Evolutionary conservation across 1,140 invertebrate species (phyloP).

Genomic region (Microvelia longipes): DNA sequence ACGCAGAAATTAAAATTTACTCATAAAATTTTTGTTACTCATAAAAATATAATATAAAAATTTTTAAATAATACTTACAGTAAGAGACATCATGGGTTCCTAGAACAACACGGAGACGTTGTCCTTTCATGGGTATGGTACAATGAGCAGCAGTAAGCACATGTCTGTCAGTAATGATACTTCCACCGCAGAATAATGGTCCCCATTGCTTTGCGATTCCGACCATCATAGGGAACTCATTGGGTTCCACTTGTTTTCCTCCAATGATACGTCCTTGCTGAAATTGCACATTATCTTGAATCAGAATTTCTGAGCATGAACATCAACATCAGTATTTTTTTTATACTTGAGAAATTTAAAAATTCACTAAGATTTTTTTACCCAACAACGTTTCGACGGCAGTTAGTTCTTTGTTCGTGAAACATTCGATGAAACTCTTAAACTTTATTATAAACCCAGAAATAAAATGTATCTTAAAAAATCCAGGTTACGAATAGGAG

Average conservation of each 20-base stretch:
- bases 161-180: slow-evolving; percentile 42
- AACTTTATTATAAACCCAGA: background rate
- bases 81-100: slow-evolving; percentile 32
- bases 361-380: background rate
- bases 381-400: background rate
- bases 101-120: slow-evolving; percentile 32
- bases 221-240: slow-evolving; percentile 50
- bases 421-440: background rate
- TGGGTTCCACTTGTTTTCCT: slow-evolving; percentile 37
- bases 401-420: background rate
- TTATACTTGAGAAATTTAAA: background rate
- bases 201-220: slow-evolving; percentile 30
- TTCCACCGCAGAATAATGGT: slow-evolving; percentile 42
- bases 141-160: slow-evolving; percentile 57
- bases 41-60: too few species aligned
- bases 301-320: background rate
- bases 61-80: background rate
- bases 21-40: too few species aligned
- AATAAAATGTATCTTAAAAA: background rate
- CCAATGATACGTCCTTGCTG: slow-evolving; percentile 41
- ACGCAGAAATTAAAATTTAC: too few species aligned
- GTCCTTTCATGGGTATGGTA: slow-evolving; percentile 18
- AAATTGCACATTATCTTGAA: background rate
- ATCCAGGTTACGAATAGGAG: too few species aligned
- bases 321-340: background rate